Conservation (phyloP, 2,888 invertebrate genomes). For the Eupithecia dodoneata region DNA sequence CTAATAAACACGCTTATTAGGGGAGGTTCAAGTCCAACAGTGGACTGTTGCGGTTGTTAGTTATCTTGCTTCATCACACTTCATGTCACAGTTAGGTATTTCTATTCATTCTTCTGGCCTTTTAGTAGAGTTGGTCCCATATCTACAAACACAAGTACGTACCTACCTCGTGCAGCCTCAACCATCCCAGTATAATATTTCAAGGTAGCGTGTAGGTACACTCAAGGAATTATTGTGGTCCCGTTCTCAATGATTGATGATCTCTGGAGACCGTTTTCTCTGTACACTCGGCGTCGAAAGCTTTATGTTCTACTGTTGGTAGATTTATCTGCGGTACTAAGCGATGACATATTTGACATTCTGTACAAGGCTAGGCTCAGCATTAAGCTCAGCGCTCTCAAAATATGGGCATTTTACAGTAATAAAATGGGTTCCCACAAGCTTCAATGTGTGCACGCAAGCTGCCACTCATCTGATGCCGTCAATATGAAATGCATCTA, state of each 20-base stretch:
- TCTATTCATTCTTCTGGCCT: neutral
- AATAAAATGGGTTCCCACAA: no score
- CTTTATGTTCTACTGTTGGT: neutral
- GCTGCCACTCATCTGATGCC: no score
- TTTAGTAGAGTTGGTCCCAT: neutral
- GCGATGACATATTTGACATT: neutral
- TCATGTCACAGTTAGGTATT: neutral
- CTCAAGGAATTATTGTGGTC: conserved; percentile 48
- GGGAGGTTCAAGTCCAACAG: no score
- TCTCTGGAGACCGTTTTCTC: conserved; percentile 34
- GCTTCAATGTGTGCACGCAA: no score
- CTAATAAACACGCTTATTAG: no score
- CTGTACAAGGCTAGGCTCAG: neutral
- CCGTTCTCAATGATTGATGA: conserved; percentile 54
- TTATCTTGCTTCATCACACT: neutral
- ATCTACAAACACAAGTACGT: neutral
- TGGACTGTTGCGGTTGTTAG: no score
- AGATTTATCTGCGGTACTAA: neutral
- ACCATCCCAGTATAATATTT: conserved; percentile 45
- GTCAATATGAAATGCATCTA: no score
- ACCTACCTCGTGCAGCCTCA: neutral
- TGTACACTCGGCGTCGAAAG: conserved; percentile 28
- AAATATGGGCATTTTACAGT: no score
- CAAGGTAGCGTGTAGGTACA: conserved; percentile 44
- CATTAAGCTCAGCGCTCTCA: neutral